Evolutionary conservation across 2,113 vertebrate species (phyloP).

Genomic region (Hystrix cristata): DNA sequence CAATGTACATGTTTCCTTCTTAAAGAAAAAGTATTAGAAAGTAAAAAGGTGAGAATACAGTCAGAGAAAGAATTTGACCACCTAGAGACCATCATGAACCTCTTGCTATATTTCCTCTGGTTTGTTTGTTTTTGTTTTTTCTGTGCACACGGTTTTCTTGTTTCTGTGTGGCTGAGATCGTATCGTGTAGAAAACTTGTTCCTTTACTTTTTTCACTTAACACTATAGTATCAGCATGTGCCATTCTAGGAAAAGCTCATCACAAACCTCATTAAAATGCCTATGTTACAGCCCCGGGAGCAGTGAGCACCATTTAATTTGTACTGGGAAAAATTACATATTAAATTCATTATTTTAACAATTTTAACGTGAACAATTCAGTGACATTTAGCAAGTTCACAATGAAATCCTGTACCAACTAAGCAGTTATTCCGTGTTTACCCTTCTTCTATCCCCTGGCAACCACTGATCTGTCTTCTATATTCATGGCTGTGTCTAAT

Average conservation of each 20-base stretch:
- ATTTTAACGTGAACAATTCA: slow-evolving; percentile 42
- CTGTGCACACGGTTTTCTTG: neutral
- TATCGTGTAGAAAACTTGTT: neutral
- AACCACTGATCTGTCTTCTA: slow-evolving; percentile 3
- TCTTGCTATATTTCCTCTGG: neutral
- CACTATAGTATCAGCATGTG: slow-evolving; percentile 12
- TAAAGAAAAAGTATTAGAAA: slow-evolving; percentile 52
- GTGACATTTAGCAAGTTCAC: neutral
- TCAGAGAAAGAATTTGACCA: neutral
- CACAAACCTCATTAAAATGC: slow-evolving; percentile 30
- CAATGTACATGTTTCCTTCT: neutral
- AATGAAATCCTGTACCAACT: neutral
- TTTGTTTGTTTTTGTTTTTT: neutral
- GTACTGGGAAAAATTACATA: neutral
- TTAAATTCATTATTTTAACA: slow-evolving; percentile 15
- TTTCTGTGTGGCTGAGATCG: neutral
- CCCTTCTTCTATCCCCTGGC: neutral
- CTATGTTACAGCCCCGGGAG: neutral
- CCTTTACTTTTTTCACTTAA: slow-evolving; percentile 15
- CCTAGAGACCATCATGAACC: neutral
- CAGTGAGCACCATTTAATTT: slow-evolving; percentile 38
- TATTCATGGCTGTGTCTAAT: slow-evolving; percentile 5
- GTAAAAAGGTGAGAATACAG: slow-evolving; percentile 51
- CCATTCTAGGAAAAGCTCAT: slow-evolving; percentile 10
- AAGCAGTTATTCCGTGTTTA: neutral